Conservation (phyloP, 2,113 vertebrate species). For the Corythoichthys haematopterus region DNA sequence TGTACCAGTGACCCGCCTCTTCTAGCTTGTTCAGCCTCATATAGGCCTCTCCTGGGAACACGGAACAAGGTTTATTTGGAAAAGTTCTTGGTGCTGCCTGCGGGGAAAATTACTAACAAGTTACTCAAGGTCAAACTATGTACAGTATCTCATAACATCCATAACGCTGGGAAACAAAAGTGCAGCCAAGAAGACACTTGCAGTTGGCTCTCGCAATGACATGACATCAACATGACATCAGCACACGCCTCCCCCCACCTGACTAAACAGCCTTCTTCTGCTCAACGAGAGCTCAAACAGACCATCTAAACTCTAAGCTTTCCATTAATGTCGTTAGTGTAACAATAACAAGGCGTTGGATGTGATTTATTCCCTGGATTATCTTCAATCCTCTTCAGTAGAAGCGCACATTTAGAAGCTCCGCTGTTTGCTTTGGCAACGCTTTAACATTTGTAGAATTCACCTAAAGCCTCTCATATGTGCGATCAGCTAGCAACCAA, state of each 20-base stretch:
- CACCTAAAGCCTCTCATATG: constrained; percentile 16
- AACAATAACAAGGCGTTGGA: constrained; percentile 47
- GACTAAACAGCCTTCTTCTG: constrained; percentile 42
- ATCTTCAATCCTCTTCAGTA: constrained; percentile 13
- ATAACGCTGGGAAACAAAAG: not conserved
- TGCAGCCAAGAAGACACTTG: not conserved
- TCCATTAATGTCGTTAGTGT: constrained; percentile 50
- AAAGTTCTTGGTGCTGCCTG: not conserved
- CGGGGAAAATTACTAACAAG: not conserved
- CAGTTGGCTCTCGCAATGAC: constrained; percentile 6
- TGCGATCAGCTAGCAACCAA: not conserved
- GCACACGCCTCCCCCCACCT: constrained; percentile 28
- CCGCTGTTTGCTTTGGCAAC: constrained; percentile 6
- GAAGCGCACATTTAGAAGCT: constrained; percentile 5
- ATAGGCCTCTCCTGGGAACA: constrained; percentile 85
- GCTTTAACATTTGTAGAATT: constrained; percentile 24
- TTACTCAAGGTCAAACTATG: not conserved
- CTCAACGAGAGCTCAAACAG: constrained; percentile 10
- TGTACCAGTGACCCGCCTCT: constrained; percentile 90
- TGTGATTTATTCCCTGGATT: constrained; percentile 40
- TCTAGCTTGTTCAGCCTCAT: constrained; percentile 85
- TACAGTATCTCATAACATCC: not conserved
- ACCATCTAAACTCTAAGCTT: constrained; percentile 26
- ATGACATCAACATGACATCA: constrained; percentile 33
- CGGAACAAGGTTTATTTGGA: not conserved